These are phyloP conservation scores for Parasteatoda tepidariorum DNA, from an alignment of 1,140 invertebrate genomes.

Conservation along the genomic window DNA sequence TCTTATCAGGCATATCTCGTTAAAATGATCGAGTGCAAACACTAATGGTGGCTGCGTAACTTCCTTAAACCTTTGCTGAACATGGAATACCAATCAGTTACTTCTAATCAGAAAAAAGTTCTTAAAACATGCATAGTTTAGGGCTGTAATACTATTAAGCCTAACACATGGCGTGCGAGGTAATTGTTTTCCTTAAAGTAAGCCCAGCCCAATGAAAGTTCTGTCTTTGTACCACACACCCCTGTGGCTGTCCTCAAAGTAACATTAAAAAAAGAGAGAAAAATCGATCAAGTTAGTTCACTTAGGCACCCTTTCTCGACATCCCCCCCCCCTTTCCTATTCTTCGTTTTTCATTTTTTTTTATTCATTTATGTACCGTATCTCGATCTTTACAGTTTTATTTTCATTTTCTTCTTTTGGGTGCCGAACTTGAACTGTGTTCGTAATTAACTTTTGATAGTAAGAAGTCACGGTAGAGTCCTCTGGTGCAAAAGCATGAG, in stretches of 20 bases:
- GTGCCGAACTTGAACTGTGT: not conserved
- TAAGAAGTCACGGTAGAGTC: not conserved
- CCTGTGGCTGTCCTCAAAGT: not conserved
- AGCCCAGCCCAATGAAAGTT: conserved; percentile 4
- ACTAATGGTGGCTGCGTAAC: no score
- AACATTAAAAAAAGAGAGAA: not conserved
- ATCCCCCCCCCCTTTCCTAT: not conserved
- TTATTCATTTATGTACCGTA: no score
- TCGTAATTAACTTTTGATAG: not conserved
- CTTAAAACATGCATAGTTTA: not conserved
- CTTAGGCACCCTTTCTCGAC: not conserved
- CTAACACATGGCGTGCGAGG: conserved; percentile 14
- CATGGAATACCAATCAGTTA: not conserved
- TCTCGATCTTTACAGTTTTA: no score
- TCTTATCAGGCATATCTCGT: not conserved
- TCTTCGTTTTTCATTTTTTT: no score
- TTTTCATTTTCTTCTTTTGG: not conserved
- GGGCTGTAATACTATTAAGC: not conserved
- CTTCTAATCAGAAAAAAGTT: not conserved
- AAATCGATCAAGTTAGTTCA: conserved; percentile 46
- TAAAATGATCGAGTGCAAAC: not conserved
- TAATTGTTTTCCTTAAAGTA: conserved; percentile 41
- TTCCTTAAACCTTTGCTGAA: not conserved
- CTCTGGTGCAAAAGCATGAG: not conserved
- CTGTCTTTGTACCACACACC: not conserved